Percentiles rank a stretch among this genome's conserved stretches.
phyloP scores from a whole-genome alignment of 2,888 invertebrate genomes.

The Leucophenga montana region DNA sequence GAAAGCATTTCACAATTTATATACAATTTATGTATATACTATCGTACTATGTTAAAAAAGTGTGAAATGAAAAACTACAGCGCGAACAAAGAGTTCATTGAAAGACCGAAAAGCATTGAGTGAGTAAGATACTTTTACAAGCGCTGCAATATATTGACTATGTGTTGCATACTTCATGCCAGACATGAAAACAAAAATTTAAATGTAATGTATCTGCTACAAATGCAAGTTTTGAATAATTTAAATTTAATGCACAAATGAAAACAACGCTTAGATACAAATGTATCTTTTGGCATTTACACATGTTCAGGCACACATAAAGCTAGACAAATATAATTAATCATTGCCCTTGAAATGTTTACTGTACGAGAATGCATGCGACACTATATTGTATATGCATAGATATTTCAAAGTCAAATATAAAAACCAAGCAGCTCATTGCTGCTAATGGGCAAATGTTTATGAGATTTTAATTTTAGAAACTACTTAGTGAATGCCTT shows the following conservation, averaged over 20 bases:
- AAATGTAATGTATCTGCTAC: neutral
- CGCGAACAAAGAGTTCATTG: neutral
- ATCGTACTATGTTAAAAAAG: neutral
- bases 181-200: conserved; percentile 9
- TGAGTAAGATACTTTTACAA: conserved; percentile 1
- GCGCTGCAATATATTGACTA: conserved; percentile 10
- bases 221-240: conserved; percentile 22
- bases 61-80: neutral
- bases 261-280: conserved; percentile 22
- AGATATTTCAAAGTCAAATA: neutral
- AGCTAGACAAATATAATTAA: conserved; percentile 44
- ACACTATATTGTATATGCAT: too few species aligned
- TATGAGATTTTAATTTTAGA: conserved; percentile 58
- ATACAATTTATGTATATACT: neutral
- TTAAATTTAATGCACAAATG: conserved; percentile 47
- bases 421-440: conserved; percentile 45
- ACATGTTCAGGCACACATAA: conserved; percentile 40
- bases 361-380: conserved; percentile 5
- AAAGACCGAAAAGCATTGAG: conserved; percentile 5
- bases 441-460: conserved; percentile 56
- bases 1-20: neutral
- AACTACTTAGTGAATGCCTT: conserved; percentile 36
- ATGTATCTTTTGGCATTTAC: conserved; percentile 34
- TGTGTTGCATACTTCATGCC: conserved; percentile 8
- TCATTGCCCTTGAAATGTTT: conserved; percentile 52